Conservation (phyloP, 2,797 vertebrate species). For the Spinus olivaceus region DNA sequence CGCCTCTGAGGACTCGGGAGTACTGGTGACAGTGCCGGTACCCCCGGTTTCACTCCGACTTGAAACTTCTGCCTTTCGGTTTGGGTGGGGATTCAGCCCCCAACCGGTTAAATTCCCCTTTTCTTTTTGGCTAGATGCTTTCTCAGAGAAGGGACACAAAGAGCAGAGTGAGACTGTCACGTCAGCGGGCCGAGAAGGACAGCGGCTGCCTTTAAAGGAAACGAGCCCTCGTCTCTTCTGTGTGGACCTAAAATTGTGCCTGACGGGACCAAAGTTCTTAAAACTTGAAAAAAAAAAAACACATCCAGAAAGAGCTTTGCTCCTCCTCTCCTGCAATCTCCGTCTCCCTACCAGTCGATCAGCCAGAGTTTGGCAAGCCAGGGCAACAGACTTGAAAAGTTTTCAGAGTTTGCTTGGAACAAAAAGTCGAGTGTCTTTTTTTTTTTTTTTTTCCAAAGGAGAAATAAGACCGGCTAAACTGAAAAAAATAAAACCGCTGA, state of each 20-base stretch:
- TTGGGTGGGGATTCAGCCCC: background rate
- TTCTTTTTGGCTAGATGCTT: background rate
- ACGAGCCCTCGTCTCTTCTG: background rate
- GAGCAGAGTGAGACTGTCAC: background rate
- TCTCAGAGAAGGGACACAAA: background rate
- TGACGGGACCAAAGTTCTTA: background rate
- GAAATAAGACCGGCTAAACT: background rate
- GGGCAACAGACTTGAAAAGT: background rate
- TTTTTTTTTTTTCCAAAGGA: background rate
- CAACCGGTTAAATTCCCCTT: background rate
- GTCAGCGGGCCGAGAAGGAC: background rate
- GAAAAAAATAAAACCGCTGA: background rate
- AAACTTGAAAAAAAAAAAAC: background rate
- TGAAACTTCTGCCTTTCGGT: background rate
- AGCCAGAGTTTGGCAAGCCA: background rate
- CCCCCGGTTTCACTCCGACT: background rate
- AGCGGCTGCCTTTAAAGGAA: conserved; percentile 60
- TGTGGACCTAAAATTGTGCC: background rate
- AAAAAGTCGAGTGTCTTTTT: background rate
- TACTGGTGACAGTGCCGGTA: background rate
- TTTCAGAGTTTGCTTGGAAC: conserved; percentile 14
- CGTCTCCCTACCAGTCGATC: background rate
- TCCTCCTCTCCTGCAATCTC: background rate
- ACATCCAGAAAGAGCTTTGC: background rate
- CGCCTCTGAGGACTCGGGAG: background rate